phyloP scores from a whole-genome alignment of 2,113 vertebrate species.

The Athene cunicularia region DNA sequence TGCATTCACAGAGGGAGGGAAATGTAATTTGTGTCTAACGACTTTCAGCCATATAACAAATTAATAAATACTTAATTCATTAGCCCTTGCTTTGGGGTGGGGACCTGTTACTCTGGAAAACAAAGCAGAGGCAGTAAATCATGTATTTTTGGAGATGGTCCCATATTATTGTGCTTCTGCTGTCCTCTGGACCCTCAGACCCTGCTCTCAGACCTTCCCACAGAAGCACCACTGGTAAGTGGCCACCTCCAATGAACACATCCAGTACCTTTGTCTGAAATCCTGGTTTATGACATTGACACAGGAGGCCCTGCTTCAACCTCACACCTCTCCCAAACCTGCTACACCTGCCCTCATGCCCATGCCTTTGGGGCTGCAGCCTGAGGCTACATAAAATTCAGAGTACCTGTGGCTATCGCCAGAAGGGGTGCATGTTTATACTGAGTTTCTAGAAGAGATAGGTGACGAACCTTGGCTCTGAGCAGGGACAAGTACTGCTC shows the following conservation, averaged over 20 bases:
- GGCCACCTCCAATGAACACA: background rate
- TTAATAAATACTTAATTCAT: background rate
- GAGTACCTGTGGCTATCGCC: background rate
- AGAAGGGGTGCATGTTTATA: background rate
- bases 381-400: background rate
- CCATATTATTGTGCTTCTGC: background rate
- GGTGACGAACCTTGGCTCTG: background rate
- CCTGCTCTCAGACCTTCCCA: background rate
- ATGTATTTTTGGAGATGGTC: background rate
- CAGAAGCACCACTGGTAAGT: background rate
- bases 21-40: background rate
- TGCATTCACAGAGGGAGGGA: background rate
- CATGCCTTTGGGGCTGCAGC: background rate
- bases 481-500: background rate
- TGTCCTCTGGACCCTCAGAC: background rate
- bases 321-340: background rate
- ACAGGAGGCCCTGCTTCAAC: background rate
- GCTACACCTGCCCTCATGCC: fast-evolving
- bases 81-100: background rate
- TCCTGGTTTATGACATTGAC: background rate
- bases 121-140: background rate
- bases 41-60: background rate
- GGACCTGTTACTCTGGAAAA: background rate
- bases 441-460: background rate
- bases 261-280: background rate